phyloP scores from a whole-genome alignment of 2,797 vertebrate species.

The Spea hammondii region DNA sequence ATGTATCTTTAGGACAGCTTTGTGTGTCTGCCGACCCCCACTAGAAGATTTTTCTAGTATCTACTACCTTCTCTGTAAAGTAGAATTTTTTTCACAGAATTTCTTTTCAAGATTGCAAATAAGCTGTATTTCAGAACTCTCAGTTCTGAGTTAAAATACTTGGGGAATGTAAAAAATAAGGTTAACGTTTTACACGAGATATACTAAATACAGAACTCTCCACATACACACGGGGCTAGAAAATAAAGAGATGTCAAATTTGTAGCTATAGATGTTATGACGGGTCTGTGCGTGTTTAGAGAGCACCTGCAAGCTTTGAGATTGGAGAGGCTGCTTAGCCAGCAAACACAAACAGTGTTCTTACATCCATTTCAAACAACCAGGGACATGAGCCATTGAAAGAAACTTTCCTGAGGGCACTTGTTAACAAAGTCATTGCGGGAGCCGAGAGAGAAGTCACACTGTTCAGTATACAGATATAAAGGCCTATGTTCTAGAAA shows the following conservation, averaged over 20 bases:
- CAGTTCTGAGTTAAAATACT: constrained; percentile 14
- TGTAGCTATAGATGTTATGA: constrained; percentile 31
- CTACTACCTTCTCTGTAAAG: too few relatives aligned
- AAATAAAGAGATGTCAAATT: constrained; percentile 37
- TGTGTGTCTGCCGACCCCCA: too few relatives aligned
- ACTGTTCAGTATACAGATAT: constrained; percentile 18
- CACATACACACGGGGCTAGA: constrained; percentile 16
- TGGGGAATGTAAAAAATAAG: constrained; percentile 19
- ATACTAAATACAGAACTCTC: constrained; percentile 12
- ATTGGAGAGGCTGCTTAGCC: constrained; percentile 47
- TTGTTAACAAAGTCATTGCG: constrained; percentile 42
- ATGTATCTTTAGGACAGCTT: too few relatives aligned
- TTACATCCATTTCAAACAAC: constrained; percentile 20
- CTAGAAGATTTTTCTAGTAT: too few relatives aligned
- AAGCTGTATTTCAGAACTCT: too few relatives aligned
- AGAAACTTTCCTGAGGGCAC: constrained; percentile 46
- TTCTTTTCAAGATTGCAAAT: too few relatives aligned
- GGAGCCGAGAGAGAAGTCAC: constrained; percentile 32
- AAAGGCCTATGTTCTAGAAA: constrained; percentile 24
- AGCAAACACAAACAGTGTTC: constrained; percentile 22
- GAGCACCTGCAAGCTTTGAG: constrained; percentile 46
- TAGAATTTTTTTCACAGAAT: too few relatives aligned
- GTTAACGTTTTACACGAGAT: constrained; percentile 31
- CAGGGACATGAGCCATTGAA: constrained; percentile 36
- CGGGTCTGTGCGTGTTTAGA: constrained; percentile 26